Evolutionary conservation across 2,888 invertebrate genomes (phyloP).

Genomic region (Eupithecia subumbrata): DNA sequence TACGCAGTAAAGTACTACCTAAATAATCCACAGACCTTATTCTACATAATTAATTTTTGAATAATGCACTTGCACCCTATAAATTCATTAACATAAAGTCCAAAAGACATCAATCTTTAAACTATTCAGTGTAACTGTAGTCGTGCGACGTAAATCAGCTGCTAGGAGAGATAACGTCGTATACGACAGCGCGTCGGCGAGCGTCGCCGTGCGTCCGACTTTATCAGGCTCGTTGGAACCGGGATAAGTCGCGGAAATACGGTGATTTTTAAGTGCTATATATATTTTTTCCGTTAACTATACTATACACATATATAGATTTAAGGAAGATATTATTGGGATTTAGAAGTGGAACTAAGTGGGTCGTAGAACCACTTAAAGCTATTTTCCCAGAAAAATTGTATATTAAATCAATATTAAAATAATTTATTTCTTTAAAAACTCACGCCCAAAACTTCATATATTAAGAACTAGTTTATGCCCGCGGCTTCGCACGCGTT

Average conservation of each 20-base stretch:
- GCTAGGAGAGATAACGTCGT: slow-evolving; percentile 54
- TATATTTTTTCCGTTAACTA: not conserved
- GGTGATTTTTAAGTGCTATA: slow-evolving; percentile 1
- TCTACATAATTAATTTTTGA: no score
- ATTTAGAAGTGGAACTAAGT: not conserved
- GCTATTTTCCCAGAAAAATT: not conserved
- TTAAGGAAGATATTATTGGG: not conserved
- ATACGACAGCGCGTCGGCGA: slow-evolving; percentile 45
- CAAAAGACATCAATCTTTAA: slow-evolving; percentile 32
- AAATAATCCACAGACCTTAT: no score
- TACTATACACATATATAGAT: no score
- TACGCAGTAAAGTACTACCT: no score
- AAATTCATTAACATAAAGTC: slow-evolving; percentile 12
- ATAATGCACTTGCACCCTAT: not conserved
- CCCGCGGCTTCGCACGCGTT: no score
- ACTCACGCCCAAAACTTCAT: no score
- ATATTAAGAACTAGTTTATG: no score
- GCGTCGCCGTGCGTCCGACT: slow-evolving; percentile 39
- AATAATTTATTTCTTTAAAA: no score
- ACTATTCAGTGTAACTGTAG: slow-evolving; percentile 33
- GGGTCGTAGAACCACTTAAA: not conserved
- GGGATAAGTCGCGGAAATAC: slow-evolving; percentile 1
- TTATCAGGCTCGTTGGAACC: slow-evolving; percentile 22
- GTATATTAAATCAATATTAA: not conserved
- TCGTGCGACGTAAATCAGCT: slow-evolving; percentile 51